Evolutionary conservation across 2,797 vertebrate genomes (phyloP), one percentile per base, ranked within the genome.

Genomic region (Megaceryle alcyon): DNA sequence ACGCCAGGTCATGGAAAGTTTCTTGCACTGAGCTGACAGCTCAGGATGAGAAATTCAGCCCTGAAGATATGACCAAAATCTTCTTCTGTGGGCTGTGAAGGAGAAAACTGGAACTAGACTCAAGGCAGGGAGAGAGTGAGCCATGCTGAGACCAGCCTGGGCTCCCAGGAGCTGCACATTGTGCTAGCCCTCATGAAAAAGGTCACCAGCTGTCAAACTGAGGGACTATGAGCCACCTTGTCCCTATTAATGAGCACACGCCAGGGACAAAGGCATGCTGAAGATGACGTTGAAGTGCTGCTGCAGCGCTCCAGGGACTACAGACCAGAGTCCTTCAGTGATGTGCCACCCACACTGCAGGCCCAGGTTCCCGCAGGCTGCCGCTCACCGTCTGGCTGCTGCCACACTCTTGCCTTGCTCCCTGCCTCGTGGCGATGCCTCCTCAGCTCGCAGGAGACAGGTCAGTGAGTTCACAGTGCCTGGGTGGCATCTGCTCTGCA

Each of bases 341-440:
- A 16, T 6, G n/a, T 56, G 28, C 20, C 61, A 43, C 8, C 66
- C 33, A 4, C 15, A 7, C 46, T 17, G 54, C 33, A 31, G 20
- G 2, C 18, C 12, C 12, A 25, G 35, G 44, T 17, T 91, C 28
- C 39, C 3, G 3, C 0, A 4, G 15, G 59, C 31, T 31, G 51
- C 15, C 14, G 7, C 33, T 33, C 11, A 3, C 49, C 9, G 44
- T 7, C 26, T 35, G 63, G 5, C 49, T 1, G 0, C 57, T 14
- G 41, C 16, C 9, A 1, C 35, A 7, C 14, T 28, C 23, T 13
- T 2, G 19, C 23, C 59, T 35, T 15, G 44, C 26, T 33, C 63
- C 14, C 18, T 57, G 41, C 28, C 53, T 2, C 0, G 29, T 9
- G 19, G 28, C 28, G n/a, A 2, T 33, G 2, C 14, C 43, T 37